Conservation (phyloP, 2,113 vertebrate genomes). For the Catharus minimus region DNA sequence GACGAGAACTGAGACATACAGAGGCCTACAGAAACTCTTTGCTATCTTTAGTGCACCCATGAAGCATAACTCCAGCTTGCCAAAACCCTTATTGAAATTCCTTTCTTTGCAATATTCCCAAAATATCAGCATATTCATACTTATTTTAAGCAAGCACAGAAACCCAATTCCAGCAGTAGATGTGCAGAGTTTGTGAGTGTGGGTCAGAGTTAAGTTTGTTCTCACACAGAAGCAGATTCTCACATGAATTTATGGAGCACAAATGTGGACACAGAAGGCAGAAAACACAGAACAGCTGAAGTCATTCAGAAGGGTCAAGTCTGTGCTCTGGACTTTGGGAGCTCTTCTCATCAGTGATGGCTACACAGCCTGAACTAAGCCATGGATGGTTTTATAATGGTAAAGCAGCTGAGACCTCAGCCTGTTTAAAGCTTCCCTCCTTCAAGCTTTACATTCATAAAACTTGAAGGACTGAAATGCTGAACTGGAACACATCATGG, state of each 20-base stretch:
- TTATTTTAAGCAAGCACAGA: neutral
- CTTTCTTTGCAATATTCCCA: neutral
- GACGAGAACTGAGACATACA: neutral
- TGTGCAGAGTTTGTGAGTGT: neutral
- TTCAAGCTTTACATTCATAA: neutral
- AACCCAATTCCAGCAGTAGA: neutral
- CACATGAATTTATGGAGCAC: neutral
- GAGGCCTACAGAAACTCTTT: neutral
- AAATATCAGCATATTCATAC: neutral
- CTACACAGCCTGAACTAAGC: neutral
- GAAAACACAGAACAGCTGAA: neutral
- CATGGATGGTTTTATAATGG: neutral
- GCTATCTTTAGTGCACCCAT: neutral
- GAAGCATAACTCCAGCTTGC: neutral
- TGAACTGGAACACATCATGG: neutral
- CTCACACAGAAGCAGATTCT: neutral
- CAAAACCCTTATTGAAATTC: conserved; percentile 1
- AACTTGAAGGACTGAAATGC: neutral
- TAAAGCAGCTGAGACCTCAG: neutral
- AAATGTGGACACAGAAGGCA: neutral
- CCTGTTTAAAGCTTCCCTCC: neutral
- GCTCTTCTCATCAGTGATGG: fast-evolving
- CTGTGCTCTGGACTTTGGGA: neutral
- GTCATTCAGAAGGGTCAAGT: neutral
- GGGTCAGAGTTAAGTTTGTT: neutral